Percentiles rank a stretch among this genome's conserved stretches.
These are phyloP conservation scores for Centruroides vittatus DNA, from an alignment of 1,140 invertebrate species.

Conservation along the genomic window DNA sequence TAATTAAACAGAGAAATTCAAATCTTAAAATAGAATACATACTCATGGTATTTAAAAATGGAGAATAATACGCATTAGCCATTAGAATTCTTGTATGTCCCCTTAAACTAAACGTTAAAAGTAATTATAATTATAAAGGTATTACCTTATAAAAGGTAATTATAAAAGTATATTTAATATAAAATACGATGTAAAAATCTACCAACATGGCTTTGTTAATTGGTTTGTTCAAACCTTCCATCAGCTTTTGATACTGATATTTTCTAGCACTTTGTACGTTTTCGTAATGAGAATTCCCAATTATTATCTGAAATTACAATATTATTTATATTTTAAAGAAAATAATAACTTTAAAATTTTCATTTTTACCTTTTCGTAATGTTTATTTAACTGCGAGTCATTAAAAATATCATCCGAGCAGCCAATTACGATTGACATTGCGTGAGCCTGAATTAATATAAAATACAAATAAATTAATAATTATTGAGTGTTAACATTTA, in stretches of 20 bases:
- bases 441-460: too few species aligned
- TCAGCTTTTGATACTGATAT: not conserved
- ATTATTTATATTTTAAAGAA: too few species aligned
- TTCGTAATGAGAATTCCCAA: not conserved
- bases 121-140: not conserved
- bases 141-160: not conserved
- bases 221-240: not conserved
- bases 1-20: not conserved
- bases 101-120: slow-evolving; percentile 1
- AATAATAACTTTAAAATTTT: too few species aligned
- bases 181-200: too few species aligned
- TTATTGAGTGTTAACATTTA: too few species aligned
- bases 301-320: not conserved
- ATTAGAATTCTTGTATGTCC: not conserved
- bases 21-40: not conserved
- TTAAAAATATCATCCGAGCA: too few species aligned
- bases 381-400: too few species aligned
- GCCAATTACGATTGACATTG: too few species aligned
- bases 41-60: slow-evolving; percentile 1
- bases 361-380: too few species aligned
- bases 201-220: not conserved
- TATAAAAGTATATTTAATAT: not conserved
- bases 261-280: not conserved
- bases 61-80: slow-evolving; percentile 3
- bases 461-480: too few species aligned